Percentiles rank a stretch among this genome's conserved stretches.
These are phyloP conservation scores for Phalacrocorax pelagicus DNA, from an alignment of 2,113 vertebrate genomes.

Conservation along the genomic window DNA sequence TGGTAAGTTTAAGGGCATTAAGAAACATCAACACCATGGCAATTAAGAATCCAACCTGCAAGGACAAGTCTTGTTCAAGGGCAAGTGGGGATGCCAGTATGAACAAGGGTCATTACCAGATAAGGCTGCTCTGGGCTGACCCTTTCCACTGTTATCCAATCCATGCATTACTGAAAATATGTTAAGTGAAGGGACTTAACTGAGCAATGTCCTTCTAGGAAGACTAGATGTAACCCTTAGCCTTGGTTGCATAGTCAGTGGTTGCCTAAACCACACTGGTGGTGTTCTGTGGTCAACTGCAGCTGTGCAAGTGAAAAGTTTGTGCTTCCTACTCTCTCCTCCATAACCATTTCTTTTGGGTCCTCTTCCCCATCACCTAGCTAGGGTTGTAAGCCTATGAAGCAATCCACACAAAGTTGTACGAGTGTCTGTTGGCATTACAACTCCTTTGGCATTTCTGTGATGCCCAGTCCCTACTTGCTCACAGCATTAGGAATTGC, in stretches of 20 bases:
- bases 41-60: neutral
- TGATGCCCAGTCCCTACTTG: neutral
- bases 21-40: neutral
- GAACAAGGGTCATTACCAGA: neutral
- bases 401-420: neutral
- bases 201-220: neutral
- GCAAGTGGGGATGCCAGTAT: neutral
- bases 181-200: neutral
- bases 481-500: neutral
- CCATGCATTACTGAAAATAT: neutral
- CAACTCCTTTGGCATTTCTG: neutral
- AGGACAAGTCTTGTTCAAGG: neutral
- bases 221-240: neutral
- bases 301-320: neutral
- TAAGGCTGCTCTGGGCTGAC: neutral
- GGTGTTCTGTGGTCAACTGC: neutral
- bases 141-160: neutral
- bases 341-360: neutral
- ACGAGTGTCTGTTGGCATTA: neutral
- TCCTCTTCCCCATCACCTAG: neutral
- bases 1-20: neutral
- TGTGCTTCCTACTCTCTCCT: neutral
- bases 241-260: neutral
- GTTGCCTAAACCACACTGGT: neutral
- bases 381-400: neutral